phyloP scores from a whole-genome alignment of 1,140 invertebrate genomes.

The Heliothis subflexa region DNA sequence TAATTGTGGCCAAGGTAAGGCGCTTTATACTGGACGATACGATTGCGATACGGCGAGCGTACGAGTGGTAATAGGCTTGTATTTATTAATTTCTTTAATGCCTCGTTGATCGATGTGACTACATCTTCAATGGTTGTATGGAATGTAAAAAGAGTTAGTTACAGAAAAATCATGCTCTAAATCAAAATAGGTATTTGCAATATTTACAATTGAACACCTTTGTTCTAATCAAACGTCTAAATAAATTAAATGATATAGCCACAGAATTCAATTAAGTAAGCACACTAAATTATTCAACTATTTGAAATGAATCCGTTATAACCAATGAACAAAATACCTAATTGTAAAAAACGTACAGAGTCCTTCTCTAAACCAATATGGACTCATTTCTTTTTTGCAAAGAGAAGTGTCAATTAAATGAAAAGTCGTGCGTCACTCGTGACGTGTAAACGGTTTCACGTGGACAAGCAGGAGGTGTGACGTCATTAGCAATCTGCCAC shows the following conservation, averaged over 20 bases:
- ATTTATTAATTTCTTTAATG: background rate
- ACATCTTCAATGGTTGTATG: background rate
- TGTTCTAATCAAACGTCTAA: no score
- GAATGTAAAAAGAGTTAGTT: no score
- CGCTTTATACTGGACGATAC: conserved; percentile 45
- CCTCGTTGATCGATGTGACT: background rate
- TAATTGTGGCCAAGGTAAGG: conserved; percentile 70
- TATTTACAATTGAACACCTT: no score
- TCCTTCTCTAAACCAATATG: no score
- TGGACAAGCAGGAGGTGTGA: conserved; percentile 69
- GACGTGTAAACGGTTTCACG: conserved; percentile 42
- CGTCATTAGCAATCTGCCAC: conserved; percentile 75
- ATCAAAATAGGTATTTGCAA: no score
- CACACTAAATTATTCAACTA: no score
- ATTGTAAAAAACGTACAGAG: background rate
- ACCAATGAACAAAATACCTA: background rate
- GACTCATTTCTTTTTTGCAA: no score
- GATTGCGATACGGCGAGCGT: conserved; percentile 41
- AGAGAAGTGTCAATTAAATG: background rate
- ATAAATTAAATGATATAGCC: no score
- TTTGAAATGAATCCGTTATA: background rate
- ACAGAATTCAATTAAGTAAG: no score
- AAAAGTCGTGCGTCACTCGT: background rate
- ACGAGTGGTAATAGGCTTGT: background rate
- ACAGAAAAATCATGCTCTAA: no score